Percentiles rank a stretch among this genome's conserved stretches.
Evolutionary conservation across 2,888 invertebrate genomes (phyloP).

Genomic region (Crematogaster levior): DNA sequence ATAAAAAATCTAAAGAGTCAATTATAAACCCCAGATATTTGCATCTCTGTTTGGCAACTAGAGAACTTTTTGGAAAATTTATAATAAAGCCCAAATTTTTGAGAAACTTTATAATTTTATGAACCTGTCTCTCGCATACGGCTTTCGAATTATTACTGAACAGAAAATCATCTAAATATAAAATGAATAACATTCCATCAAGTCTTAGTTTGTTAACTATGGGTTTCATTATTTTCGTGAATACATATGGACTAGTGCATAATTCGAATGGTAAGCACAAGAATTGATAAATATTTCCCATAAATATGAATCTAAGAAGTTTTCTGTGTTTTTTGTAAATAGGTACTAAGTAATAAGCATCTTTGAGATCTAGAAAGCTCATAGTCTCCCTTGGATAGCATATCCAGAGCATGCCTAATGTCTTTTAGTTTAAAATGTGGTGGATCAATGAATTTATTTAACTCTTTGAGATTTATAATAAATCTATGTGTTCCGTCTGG

Average conservation of each 20-base stretch:
- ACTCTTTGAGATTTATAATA: not conserved
- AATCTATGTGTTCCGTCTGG: not conserved
- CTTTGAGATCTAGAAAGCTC: not conserved
- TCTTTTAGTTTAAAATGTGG: not conserved
- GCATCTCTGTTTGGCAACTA: constrained; percentile 27
- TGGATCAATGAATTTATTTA: not conserved
- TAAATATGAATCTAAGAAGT: not conserved
- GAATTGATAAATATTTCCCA: not conserved
- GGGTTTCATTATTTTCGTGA: not conserved
- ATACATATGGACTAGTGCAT: not conserved
- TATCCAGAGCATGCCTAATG: not conserved
- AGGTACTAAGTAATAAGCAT: not conserved
- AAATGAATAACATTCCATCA: not conserved
- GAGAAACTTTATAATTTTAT: constrained; percentile 12
- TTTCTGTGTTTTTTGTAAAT: not conserved
- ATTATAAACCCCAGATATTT: not conserved
- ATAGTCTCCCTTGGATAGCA: not conserved
- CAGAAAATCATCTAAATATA: not conserved
- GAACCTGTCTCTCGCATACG: constrained; percentile 34
- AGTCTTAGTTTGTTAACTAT: not conserved
- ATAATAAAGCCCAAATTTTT: constrained; percentile 63
- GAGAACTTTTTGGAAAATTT: constrained; percentile 60
- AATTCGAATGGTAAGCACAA: not conserved
- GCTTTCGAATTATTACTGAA: not conserved
- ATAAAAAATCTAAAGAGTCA: constrained; percentile 54